Conservation (phyloP, 2,888 invertebrate genomes). For the Ganaspis brasiliensis region DNA sequence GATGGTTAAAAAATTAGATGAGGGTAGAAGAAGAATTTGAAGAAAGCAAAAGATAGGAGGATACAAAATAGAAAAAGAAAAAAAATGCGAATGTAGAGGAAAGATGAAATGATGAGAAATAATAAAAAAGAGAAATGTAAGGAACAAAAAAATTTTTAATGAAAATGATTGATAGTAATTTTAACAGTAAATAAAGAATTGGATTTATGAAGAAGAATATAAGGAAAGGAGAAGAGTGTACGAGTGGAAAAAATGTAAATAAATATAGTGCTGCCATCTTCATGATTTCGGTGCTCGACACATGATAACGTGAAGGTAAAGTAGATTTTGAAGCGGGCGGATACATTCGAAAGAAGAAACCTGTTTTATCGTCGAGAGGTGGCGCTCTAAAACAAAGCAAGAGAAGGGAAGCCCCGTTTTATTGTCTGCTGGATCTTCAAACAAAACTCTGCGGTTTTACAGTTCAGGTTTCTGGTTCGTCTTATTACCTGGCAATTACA, state of each 20-base stretch:
- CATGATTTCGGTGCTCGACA: constrained; percentile 46
- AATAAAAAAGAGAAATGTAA: no score
- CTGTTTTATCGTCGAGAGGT: constrained; percentile 52
- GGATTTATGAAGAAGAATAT: neutral
- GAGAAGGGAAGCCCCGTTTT: constrained; percentile 48
- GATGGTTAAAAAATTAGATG: no score
- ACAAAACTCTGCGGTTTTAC: constrained; percentile 67
- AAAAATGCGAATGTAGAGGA: neutral
- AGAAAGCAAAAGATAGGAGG: no score
- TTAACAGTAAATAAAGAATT: no score
- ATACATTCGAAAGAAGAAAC: constrained; percentile 40
- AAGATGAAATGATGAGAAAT: no score
- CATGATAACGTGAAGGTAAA: constrained; percentile 57
- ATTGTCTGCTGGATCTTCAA: constrained; percentile 50
- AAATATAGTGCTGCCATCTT: constrained; percentile 69
- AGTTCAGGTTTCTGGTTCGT: constrained; percentile 66
- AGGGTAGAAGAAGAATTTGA: no score
- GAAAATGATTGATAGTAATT: no score
- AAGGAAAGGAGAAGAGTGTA: constrained; percentile 1
- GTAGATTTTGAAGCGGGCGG: constrained; percentile 33
- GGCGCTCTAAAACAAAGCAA: constrained; percentile 55
- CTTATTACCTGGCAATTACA: constrained; percentile 51
- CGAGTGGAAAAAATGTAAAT: constrained; percentile 47
- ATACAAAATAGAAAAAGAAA: no score
- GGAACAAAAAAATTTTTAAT: no score